These are phyloP conservation scores for Anodontia alba DNA, from an alignment of 2,888 invertebrate species.

Conservation along the genomic window DNA sequence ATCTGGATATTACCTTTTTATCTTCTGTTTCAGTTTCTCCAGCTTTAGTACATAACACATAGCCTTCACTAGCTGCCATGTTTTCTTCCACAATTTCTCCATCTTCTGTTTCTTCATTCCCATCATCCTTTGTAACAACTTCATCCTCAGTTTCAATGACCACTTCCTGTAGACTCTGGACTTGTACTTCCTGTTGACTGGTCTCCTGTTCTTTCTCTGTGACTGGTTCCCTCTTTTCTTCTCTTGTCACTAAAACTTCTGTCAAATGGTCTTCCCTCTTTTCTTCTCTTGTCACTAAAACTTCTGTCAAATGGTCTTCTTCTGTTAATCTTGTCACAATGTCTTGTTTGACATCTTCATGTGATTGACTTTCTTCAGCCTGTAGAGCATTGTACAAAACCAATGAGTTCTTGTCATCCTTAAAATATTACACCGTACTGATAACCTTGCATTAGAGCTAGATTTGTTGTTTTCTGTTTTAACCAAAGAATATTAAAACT, in stretches of 20 bases:
- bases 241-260: constrained; percentile 51
- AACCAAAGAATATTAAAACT: too few relatives aligned
- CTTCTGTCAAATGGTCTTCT: constrained; percentile 53
- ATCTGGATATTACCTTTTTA: background rate
- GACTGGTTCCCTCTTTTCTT: constrained; percentile 33
- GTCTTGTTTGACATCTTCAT: background rate
- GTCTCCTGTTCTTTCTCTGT: constrained; percentile 2
- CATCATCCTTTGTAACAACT: constrained; percentile 23
- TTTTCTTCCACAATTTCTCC: background rate
- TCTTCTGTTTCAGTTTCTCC: constrained; percentile 33
- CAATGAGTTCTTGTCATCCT: too few relatives aligned
- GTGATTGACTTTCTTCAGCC: background rate
- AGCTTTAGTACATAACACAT: constrained; percentile 52
- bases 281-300: constrained; percentile 47
- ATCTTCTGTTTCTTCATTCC: constrained; percentile 15
- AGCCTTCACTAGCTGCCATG: constrained; percentile 41
- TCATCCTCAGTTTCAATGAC: constrained; percentile 26
- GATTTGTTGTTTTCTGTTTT: too few relatives aligned
- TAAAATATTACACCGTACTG: too few relatives aligned
- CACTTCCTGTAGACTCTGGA: constrained; percentile 32
- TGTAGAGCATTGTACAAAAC: too few relatives aligned
- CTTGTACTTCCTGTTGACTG: constrained; percentile 15
- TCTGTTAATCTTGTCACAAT: constrained; percentile 30
- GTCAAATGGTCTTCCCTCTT: constrained; percentile 41
- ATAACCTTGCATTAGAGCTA: too few relatives aligned